Percentiles rank a stretch among this genome's conserved stretches.
These are phyloP conservation scores for Lithobates pipiens DNA, from an alignment of 2,797 vertebrate genomes.

Conservation along the genomic window DNA sequence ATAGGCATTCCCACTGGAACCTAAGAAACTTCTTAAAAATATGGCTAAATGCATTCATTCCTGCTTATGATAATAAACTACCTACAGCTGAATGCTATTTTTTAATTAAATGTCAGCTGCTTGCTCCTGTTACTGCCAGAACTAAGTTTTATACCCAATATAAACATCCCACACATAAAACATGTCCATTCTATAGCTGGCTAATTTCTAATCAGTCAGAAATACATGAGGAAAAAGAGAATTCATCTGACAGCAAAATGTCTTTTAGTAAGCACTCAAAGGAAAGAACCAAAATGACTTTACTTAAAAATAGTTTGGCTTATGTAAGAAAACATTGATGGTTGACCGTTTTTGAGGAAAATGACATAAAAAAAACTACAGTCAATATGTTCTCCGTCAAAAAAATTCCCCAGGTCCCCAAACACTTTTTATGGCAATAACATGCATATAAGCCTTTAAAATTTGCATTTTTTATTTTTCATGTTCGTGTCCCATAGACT, in stretches of 20 bases:
- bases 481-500: no score
- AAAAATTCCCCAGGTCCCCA: no score
- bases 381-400: slow-evolving; percentile 40
- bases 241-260: background rate
- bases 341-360: background rate
- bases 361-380: slow-evolving; percentile 2
- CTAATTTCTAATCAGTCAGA: slow-evolving; percentile 23
- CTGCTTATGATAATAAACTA: background rate
- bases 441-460: no score
- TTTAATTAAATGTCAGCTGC: background rate
- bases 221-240: slow-evolving; percentile 33
- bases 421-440: no score
- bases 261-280: slow-evolving; percentile 16
- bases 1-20: background rate
- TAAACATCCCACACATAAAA: slow-evolving; percentile 39
- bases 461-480: no score
- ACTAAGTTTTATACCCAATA: slow-evolving; percentile 15
- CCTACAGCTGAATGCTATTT: background rate
- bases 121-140: slow-evolving; percentile 6
- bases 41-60: background rate
- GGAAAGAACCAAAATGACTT: background rate
- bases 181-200: slow-evolving; percentile 39
- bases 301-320: slow-evolving; percentile 18
- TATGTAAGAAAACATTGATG: slow-evolving; percentile 11
- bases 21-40: background rate